Base-by-base conservation (phyloP, 2,888 invertebrate genomes). In the Odontocolon sp. region DNA sequence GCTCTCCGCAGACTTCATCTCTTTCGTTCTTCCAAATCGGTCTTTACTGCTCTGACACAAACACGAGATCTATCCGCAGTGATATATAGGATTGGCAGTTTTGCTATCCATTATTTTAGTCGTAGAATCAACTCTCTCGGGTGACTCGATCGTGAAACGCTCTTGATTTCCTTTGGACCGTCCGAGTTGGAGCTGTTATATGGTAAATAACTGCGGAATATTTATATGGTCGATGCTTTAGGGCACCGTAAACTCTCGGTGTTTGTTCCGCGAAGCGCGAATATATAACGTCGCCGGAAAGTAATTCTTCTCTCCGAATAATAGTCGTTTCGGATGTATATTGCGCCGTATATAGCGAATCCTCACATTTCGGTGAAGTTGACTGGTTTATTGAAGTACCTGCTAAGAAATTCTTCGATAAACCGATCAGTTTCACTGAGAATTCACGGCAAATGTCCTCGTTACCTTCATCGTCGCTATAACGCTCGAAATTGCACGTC, bases 231-330 rank as follows among this genome's bases (percentile, higher is more conserved):
- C 23, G 42, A 56, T 50, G 28, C 57, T 75, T 70, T 26, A 57
- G 50, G 67, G 56, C 69, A 75, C 50, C 33, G 57, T 54, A 74
- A 45, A 36, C 42, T 45, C 45, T 18, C 31, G 14, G 47, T 33
- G 36, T 18, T 31, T 38, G 45, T 54, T 71, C 69, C 28, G 57
- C 68, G 73, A 77, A 76, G 57, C 77, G 66, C 77, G 78, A 76
- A 76, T 77, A 71, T 80, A 75, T 69, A 73, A 79, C 56, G 71
- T 56, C 68, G 50, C 66, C 56, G 57, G 57, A 80, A 80, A 79
- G 78, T 82, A 81, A 81, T 81, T 78, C 80, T 77, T 75, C 56
- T 52, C 68, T 33, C 38, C 67, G 79, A 80, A 80, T 82, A 63
- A 79, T 69, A 59, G 72, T 72, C 42, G 40, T 72, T 66, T 59